These are phyloP conservation scores for Protosalanx chinensis DNA, from an alignment of 2,797 vertebrate species.

Conservation along the genomic window DNA sequence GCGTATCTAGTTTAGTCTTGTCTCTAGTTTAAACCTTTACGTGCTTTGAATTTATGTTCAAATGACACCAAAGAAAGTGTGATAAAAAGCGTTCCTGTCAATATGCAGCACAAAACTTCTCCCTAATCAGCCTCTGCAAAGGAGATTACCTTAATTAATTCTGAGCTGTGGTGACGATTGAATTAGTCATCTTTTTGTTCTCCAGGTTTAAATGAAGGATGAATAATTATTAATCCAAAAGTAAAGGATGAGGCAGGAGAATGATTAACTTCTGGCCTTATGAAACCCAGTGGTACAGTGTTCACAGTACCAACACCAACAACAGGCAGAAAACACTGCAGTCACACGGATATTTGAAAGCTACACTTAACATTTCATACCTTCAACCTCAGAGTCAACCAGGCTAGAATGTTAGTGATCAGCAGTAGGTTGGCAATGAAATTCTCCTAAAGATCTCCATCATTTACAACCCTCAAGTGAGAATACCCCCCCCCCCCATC, in stretches of 20 bases:
- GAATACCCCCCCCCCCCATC: too few species aligned
- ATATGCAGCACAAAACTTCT: neutral
- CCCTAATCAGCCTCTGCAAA: neutral
- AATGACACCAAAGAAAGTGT: neutral
- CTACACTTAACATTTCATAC: too few species aligned
- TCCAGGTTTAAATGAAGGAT: neutral
- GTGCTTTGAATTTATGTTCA: neutral
- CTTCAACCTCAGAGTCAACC: too few species aligned
- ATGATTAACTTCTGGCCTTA: neutral
- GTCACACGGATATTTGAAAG: too few species aligned
- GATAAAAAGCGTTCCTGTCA: neutral
- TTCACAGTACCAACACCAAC: neutral
- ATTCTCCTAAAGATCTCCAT: too few species aligned
- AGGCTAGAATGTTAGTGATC: too few species aligned
- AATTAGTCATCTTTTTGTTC: neutral
- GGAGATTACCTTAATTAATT: neutral
- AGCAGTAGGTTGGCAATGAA: too few species aligned
- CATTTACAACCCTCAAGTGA: too few species aligned
- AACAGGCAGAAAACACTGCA: neutral
- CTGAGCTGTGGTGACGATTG: neutral
- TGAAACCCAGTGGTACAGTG: neutral
- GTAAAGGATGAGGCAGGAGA: neutral
- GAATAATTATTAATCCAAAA: neutral
- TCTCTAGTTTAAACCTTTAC: neutral
- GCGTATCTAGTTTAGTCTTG: too few species aligned